Evolutionary conservation across 2,797 vertebrate species (phyloP).

Genomic region (Sciurus carolinensis): DNA sequence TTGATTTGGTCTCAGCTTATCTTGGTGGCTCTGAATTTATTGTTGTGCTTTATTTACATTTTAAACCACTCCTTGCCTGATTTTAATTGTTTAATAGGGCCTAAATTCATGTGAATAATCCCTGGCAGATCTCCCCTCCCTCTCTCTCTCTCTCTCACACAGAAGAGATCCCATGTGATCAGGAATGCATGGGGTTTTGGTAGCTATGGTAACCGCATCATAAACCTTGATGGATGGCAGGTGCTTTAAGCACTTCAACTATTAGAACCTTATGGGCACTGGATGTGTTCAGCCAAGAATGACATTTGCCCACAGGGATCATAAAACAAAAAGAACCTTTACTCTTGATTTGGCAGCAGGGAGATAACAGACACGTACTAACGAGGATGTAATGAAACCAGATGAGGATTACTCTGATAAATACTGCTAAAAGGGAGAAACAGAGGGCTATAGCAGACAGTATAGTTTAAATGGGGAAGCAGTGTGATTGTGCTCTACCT

Average conservation of each 20-base stretch:
- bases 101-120: slow-evolving; percentile 51
- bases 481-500: neutral
- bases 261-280: slow-evolving; percentile 84
- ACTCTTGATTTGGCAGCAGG: slow-evolving; percentile 77
- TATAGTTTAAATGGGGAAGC: neutral
- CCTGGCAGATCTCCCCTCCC: neutral
- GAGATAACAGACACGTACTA: slow-evolving; percentile 67
- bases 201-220: slow-evolving; percentile 85
- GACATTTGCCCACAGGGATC: slow-evolving; percentile 82
- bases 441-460: neutral
- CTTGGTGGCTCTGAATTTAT: slow-evolving; percentile 18
- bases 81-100: slow-evolving; percentile 71
- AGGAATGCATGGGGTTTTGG: slow-evolving; percentile 74
- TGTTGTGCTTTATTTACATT: slow-evolving; percentile 30
- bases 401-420: slow-evolving; percentile 62
- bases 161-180: slow-evolving; percentile 68
- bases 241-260: slow-evolving; percentile 81
- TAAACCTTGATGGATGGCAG: slow-evolving; percentile 83
- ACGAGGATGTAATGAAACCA: slow-evolving; percentile 70
- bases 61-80: slow-evolving; percentile 54
- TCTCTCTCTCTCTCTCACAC: neutral
- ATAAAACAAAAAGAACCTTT: slow-evolving; percentile 85
- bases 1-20: slow-evolving; percentile 47
- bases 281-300: slow-evolving; percentile 84
- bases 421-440: slow-evolving; percentile 36